These are phyloP conservation scores for Callipepla californica DNA, from an alignment of 2,113 vertebrate species.

Conservation along the genomic window DNA sequence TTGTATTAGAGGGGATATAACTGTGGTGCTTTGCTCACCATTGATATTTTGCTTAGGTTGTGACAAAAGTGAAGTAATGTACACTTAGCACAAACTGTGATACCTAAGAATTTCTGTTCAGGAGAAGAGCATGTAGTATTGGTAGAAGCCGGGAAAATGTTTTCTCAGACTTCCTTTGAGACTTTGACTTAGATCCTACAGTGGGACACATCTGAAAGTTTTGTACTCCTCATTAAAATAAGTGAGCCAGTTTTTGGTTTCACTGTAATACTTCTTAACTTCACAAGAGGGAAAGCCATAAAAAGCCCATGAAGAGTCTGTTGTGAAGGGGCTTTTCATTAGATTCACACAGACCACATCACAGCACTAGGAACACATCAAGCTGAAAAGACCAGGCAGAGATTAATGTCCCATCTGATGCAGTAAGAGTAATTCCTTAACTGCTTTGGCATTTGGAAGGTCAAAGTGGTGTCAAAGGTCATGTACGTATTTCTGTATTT, in stretches of 20 bases:
- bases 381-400: not conserved
- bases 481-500: not conserved
- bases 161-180: not conserved
- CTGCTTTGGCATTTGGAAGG: conserved; percentile 20
- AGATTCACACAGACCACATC: not conserved
- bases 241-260: not conserved
- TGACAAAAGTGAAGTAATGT: no score
- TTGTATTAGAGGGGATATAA: not conserved
- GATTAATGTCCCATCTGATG: not conserved
- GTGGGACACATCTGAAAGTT: not conserved
- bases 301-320: not conserved
- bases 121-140: not conserved
- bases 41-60: not conserved
- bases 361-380: not conserved
- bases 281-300: not conserved
- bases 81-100: not conserved
- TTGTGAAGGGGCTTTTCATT: not conserved
- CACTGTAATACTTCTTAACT: not conserved
- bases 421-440: conserved; percentile 34
- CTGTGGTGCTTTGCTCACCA: not conserved
- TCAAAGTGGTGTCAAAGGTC: conserved; percentile 8
- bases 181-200: not conserved
- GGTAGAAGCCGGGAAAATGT: not conserved
- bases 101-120: not conserved
- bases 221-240: not conserved